Conservation (phyloP, 2,888 invertebrate genomes). For the Nomada goodeniana region DNA sequence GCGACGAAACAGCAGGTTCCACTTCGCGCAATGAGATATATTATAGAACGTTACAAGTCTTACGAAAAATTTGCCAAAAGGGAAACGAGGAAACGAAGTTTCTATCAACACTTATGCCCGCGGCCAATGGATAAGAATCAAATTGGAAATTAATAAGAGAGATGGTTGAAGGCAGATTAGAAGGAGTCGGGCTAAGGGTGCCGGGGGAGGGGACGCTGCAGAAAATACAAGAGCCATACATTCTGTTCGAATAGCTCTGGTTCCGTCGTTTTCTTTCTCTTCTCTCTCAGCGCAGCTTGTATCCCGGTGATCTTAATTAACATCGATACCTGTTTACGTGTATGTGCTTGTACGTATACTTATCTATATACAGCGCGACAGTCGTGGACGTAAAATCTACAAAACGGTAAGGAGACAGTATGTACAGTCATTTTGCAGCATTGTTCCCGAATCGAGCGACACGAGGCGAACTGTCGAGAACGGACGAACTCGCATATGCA, state of each 20-base stretch:
- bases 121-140: background rate
- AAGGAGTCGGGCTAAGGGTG: background rate
- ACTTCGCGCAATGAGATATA: constrained; percentile 32
- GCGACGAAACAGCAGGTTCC: constrained; percentile 51
- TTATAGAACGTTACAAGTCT: constrained; percentile 15
- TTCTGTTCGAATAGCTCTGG: constrained; percentile 29
- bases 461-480: constrained; percentile 58
- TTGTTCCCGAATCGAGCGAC: constrained; percentile 70
- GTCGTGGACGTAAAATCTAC: constrained; percentile 66
- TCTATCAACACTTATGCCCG: background rate
- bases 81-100: background rate
- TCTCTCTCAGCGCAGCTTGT: constrained; percentile 32
- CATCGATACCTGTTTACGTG: constrained; percentile 33
- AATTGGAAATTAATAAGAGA: background rate
- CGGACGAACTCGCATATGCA: constrained; percentile 20
- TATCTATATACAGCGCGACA: constrained; percentile 69
- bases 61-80: background rate
- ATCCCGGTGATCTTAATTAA: constrained; percentile 37
- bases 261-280: constrained; percentile 7
- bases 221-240: constrained; percentile 52
- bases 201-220: constrained; percentile 5
- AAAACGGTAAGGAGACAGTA: constrained; percentile 64
- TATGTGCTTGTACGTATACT: constrained; percentile 38
- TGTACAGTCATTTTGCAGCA: constrained; percentile 80
- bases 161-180: background rate